Base-by-base conservation (phyloP, 2,888 invertebrate species). In the Synanthedon myopaeformis region DNA sequence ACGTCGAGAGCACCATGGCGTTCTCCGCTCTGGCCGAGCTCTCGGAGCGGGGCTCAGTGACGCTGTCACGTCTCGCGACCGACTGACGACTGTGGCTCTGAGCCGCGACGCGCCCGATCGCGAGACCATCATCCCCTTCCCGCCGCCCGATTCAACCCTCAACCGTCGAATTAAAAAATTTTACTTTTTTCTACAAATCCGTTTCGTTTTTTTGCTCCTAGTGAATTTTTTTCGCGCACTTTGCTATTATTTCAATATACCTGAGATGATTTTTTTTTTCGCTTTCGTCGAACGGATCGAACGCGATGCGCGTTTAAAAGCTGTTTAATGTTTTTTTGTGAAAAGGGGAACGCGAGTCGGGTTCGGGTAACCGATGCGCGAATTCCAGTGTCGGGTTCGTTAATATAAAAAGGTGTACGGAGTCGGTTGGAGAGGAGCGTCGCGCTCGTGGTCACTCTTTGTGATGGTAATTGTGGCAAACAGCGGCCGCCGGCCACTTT, bases 161-260 rank as follows among this genome's bases (percentile, higher is more conserved):
- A 67, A 72, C 74, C 72, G 71, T 67, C 74, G 82, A 82, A 85
- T 86, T 82, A 77, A 79, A 81, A 69, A 73, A 77, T 78, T 71
- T 66, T 72, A 79, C 79, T 84, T 86, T 84, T 86, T 86, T 85
- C 68, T 79, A 60, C 66, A 72, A 87, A 85, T 86, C 84, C 82
- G 83, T 84, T 85, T 80, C 85, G 87, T 86, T 64, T 49, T n/a
- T 81, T 88, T 84, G 82, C 83, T 78, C 85, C 85, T 84, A 78
- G 84, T 83, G 83, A 80, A 75, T 86, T 88, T 88, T 88, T 88
- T 88, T 82, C 77, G 80, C 79, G 79, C 74, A 73, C 64, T 75
- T 78, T 77, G 78, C 82, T 67, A 82, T 85, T 85, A 82, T 85
- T 83, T 80, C 82, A 81, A 82, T 85, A 35, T 88, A 88, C 88